Evolutionary conservation across 2,113 vertebrate genomes (phyloP).

Genomic region (Hystrix brachyura): DNA sequence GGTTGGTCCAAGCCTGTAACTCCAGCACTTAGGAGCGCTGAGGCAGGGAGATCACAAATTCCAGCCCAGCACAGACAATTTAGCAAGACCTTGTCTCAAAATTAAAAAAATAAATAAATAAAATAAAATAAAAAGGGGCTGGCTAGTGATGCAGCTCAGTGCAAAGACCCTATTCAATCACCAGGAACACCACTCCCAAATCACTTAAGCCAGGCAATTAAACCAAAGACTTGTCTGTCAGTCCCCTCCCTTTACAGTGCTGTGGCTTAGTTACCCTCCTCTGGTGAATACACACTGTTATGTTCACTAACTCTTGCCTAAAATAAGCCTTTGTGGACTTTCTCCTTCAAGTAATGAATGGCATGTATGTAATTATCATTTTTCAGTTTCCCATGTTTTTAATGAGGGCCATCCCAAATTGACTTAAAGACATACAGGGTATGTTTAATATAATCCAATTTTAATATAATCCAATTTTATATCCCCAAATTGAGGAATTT

Average conservation of each 20-base stretch:
- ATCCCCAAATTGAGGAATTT: background rate
- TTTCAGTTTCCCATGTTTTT: background rate
- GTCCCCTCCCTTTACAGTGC: background rate
- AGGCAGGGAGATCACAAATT: background rate
- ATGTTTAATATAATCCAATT: background rate
- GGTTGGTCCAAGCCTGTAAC: background rate
- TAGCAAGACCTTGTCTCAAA: too few relatives aligned
- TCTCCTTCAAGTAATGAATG: slow-evolving; percentile 18
- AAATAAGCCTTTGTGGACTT: background rate
- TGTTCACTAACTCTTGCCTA: slow-evolving; percentile 14
- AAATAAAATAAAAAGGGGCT: too few relatives aligned
- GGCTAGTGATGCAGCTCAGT: background rate
- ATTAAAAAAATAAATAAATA: too few relatives aligned
- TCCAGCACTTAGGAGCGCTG: background rate
- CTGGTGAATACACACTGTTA: background rate
- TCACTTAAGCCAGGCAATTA: background rate
- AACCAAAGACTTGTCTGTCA: accelerated
- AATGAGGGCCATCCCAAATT: background rate
- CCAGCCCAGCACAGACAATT: background rate
- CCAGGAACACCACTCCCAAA: background rate
- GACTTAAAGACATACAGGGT: background rate
- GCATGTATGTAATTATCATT: background rate
- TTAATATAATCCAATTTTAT: background rate
- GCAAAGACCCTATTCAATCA: background rate
- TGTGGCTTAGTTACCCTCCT: background rate